phyloP scores from a whole-genome alignment of 2,888 invertebrate genomes.

The Nomada fucata region DNA sequence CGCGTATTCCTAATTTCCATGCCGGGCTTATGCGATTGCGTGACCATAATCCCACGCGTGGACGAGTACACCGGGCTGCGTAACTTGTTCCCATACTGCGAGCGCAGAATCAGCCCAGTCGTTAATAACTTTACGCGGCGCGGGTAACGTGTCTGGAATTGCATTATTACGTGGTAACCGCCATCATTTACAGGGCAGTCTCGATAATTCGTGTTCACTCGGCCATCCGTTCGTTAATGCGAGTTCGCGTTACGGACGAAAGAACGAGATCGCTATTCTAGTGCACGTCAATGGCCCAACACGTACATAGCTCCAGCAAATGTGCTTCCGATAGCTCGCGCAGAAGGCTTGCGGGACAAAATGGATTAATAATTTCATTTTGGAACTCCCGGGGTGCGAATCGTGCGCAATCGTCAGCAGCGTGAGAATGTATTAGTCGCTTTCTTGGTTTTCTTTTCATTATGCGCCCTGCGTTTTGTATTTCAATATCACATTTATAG shows the following conservation, averaged over 20 bases:
- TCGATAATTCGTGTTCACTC: slow-evolving; percentile 4
- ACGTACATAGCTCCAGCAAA: too few relatives aligned
- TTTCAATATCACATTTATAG: too few relatives aligned
- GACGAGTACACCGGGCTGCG: slow-evolving; percentile 21
- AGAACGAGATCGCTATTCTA: not conserved
- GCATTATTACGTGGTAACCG: slow-evolving; percentile 28
- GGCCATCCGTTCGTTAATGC: not conserved
- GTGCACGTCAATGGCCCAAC: not conserved
- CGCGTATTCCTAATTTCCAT: slow-evolving; percentile 27
- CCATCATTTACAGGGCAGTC: not conserved
- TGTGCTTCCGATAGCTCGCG: not conserved
- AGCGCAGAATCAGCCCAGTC: slow-evolving; percentile 35
- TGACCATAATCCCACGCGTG: slow-evolving; percentile 30
- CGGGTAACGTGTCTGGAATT: slow-evolving; percentile 29
- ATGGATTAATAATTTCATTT: too few relatives aligned
- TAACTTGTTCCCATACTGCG: slow-evolving; percentile 28
- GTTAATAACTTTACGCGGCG: slow-evolving; percentile 30
- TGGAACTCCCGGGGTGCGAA: too few relatives aligned
- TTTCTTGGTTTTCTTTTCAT: too few relatives aligned
- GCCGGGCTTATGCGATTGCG: slow-evolving; percentile 13
- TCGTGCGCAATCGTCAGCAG: not conserved
- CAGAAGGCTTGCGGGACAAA: too few relatives aligned
- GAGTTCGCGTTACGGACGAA: not conserved
- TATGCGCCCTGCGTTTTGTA: too few relatives aligned
- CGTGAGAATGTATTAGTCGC: too few relatives aligned